Percentiles rank a stretch among this genome's conserved stretches.
Conservation (phyloP, 2,113 vertebrate species). For the Oryzias javanicus region DNA sequence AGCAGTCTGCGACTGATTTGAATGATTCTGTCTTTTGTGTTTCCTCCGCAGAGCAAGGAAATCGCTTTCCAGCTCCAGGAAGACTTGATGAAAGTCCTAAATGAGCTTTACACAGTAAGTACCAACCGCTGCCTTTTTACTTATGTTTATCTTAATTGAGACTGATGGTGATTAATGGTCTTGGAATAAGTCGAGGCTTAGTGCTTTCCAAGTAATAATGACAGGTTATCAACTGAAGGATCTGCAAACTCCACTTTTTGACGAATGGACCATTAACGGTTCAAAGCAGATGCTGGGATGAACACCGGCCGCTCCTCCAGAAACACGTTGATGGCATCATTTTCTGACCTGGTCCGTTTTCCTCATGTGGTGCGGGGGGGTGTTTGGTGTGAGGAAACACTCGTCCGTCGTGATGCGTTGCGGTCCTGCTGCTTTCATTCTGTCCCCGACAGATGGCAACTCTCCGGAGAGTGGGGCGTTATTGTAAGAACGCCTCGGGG, state of each 20-base stretch:
- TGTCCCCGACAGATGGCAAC: neutral
- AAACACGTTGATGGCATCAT: neutral
- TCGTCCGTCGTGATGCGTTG: neutral
- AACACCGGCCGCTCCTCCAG: slow-evolving; percentile 1
- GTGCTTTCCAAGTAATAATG: neutral
- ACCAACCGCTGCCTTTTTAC: slow-evolving; percentile 20
- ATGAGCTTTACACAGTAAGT: slow-evolving; percentile 98
- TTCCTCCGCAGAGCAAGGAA: slow-evolving; percentile 91
- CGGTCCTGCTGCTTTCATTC: neutral
- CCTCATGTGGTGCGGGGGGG: too few species aligned
- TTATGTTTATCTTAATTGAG: slow-evolving; percentile 21
- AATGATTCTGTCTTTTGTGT: slow-evolving; percentile 24
- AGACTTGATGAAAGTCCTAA: slow-evolving; percentile 99
- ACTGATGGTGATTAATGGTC: neutral
- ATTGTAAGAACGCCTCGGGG: neutral
- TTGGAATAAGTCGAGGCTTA: neutral
- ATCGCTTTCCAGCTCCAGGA: slow-evolving; percentile 97
- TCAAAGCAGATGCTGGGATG: neutral
- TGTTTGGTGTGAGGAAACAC: too few species aligned
- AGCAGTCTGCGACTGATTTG: slow-evolving; percentile 9
- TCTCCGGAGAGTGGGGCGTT: neutral
- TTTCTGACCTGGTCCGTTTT: neutral
- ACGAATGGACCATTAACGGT: neutral
- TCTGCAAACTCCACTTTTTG: slow-evolving; percentile 1
- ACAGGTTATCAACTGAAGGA: neutral